These are phyloP conservation scores for Pandemis heparana DNA, from an alignment of 2,888 invertebrate species.

Conservation along the genomic window DNA sequence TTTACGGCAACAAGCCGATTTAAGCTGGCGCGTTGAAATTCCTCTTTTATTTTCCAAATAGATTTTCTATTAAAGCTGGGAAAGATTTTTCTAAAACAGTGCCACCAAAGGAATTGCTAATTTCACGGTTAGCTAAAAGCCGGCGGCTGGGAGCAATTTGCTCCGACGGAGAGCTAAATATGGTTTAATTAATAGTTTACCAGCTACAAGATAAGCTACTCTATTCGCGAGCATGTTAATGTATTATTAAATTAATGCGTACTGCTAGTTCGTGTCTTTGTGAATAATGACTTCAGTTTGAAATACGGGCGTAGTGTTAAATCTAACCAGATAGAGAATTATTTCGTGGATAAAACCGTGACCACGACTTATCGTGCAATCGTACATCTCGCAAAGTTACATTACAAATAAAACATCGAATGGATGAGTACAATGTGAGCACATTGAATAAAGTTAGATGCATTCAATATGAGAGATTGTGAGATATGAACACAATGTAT, in stretches of 20 bases:
- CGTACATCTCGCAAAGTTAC: conserved; percentile 23
- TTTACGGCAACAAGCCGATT: conserved; percentile 21
- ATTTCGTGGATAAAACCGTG: conserved; percentile 36
- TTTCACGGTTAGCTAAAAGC: conserved; percentile 27
- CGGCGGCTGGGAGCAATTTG: conserved; percentile 28
- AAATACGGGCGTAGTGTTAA: conserved; percentile 15
- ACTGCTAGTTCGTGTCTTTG: conserved; percentile 29
- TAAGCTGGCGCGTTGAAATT: conserved; percentile 23
- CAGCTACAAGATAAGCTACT: conserved; percentile 36
- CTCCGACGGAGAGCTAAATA: conserved; percentile 33
- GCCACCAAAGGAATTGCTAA: conserved; percentile 24
- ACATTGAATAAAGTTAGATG: conserved; percentile 12
- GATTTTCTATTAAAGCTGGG: conserved; percentile 21
- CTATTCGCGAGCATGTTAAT: conserved; percentile 37
- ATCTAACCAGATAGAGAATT: conserved; percentile 31
- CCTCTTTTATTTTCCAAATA: conserved; percentile 22
- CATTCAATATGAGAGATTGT: conserved; percentile 7
- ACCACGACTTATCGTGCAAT: conserved; percentile 41
- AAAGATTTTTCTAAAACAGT: conserved; percentile 28
- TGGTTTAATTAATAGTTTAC: conserved; percentile 40
- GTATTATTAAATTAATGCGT: conserved; percentile 38
- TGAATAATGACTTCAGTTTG: conserved; percentile 37
- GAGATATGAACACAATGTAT: conserved; percentile 6
- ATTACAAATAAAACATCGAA: conserved; percentile 34
- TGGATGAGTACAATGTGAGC: conserved; percentile 19